Conservation (phyloP, 2,888 invertebrate species). For the Pheosia gnoma region DNA sequence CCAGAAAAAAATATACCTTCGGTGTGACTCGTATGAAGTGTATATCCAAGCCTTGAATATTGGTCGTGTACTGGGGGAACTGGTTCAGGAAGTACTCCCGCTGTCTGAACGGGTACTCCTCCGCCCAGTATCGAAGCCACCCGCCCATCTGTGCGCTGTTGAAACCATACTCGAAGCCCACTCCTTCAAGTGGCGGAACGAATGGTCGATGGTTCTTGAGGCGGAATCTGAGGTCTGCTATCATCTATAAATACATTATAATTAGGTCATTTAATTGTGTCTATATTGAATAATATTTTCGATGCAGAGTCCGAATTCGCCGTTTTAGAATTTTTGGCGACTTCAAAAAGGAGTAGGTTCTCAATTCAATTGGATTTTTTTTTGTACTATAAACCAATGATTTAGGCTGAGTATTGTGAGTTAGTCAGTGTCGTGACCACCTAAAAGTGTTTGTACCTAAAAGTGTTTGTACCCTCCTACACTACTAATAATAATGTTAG, state of each 20-base stretch:
- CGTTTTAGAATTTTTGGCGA: too few relatives aligned
- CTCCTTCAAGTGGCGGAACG: constrained; percentile 59
- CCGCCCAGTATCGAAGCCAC: constrained; percentile 90
- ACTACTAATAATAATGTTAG: too few relatives aligned
- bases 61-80: constrained; percentile 90
- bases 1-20: constrained; percentile 38
- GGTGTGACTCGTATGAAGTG: constrained; percentile 83
- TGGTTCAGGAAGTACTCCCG: constrained; percentile 87
- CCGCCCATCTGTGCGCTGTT: constrained; percentile 86
- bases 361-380: too few relatives aligned
- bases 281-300: too few relatives aligned
- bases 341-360: too few relatives aligned
- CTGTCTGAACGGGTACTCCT: constrained; percentile 86
- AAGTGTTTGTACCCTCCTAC: too few relatives aligned
- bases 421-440: too few relatives aligned
- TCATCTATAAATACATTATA: constrained; percentile 25
- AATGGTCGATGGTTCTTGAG: constrained; percentile 30
- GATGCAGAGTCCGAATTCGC: too few relatives aligned
- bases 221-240: constrained; percentile 35
- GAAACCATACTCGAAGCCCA: constrained; percentile 92
- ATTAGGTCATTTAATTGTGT: neutral
- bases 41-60: constrained; percentile 88
- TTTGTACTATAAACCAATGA: too few relatives aligned
- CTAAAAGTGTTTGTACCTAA: too few relatives aligned
- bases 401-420: too few relatives aligned